phyloP scores from a whole-genome alignment of 1,140 invertebrate species.

The Listronotus oregonensis region DNA sequence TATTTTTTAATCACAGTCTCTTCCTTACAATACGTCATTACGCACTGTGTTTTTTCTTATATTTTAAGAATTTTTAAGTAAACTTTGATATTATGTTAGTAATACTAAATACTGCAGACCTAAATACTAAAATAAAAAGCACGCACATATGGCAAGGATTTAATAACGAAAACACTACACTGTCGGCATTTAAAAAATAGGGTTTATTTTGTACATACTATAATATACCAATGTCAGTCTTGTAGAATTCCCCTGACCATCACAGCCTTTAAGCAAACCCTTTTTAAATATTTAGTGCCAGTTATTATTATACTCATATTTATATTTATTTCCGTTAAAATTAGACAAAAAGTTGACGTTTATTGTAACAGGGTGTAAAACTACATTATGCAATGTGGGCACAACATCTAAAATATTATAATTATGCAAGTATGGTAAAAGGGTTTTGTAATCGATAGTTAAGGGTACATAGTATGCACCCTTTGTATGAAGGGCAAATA shows the following conservation, averaged over 20 bases:
- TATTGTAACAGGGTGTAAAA: conserved; percentile 89
- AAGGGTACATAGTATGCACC: conserved; percentile 91
- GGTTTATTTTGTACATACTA: too few relatives aligned
- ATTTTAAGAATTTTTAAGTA: too few relatives aligned
- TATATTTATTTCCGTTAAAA: conserved; percentile 32
- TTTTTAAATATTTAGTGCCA: conserved; percentile 33
- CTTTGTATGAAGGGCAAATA: conserved; percentile 81
- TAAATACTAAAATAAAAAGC: too few relatives aligned
- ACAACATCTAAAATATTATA: conserved; percentile 63
- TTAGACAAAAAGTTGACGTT: conserved; percentile 76
- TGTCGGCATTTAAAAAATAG: too few relatives aligned
- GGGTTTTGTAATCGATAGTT: conserved; percentile 78
- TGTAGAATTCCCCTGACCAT: conserved; percentile 45
- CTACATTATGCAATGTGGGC: conserved; percentile 64
- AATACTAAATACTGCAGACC: too few relatives aligned
- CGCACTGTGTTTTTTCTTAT: too few relatives aligned
- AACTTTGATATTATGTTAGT: too few relatives aligned
- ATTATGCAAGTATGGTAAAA: conserved; percentile 72
- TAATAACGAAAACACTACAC: too few relatives aligned
- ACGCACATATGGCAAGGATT: too few relatives aligned
- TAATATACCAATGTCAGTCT: conserved; percentile 42
- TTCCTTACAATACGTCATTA: too few relatives aligned
- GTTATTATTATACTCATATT: conserved; percentile 42
- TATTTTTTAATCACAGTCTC: too few relatives aligned
- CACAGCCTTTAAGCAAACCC: conserved; percentile 43